These are phyloP conservation scores for Agelaius tricolor DNA, from an alignment of 2,113 vertebrate species.

Conservation along the genomic window DNA sequence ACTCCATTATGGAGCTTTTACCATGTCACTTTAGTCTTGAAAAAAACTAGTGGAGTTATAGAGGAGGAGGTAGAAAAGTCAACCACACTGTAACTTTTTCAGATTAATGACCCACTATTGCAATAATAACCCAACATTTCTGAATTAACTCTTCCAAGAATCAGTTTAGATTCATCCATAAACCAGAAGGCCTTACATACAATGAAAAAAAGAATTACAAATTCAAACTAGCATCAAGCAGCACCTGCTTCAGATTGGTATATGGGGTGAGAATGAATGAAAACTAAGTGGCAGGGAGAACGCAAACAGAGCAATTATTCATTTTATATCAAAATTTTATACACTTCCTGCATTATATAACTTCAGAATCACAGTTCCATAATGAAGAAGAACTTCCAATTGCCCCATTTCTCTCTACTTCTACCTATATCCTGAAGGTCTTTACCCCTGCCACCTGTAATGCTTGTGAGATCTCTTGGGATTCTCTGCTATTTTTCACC, in stretches of 20 bases:
- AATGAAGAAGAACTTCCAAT: background rate
- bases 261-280: background rate
- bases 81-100: background rate
- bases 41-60: background rate
- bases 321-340: background rate
- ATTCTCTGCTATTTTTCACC: background rate
- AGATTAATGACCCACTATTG: background rate
- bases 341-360: fast-evolving
- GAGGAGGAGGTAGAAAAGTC: background rate
- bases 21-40: background rate
- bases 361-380: background rate
- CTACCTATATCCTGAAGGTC: background rate
- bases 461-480: fast-evolving
- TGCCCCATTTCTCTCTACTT: background rate
- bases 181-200: background rate
- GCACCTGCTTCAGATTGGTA: background rate
- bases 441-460: background rate
- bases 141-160: background rate
- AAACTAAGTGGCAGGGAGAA: background rate
- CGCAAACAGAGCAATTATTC: fast-evolving
- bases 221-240: background rate
- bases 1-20: background rate
- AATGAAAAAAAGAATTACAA: background rate
- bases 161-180: background rate
- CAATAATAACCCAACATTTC: background rate